Conservation (phyloP, 1,140 invertebrate genomes). For the Caenorhabditis brenneri region DNA sequence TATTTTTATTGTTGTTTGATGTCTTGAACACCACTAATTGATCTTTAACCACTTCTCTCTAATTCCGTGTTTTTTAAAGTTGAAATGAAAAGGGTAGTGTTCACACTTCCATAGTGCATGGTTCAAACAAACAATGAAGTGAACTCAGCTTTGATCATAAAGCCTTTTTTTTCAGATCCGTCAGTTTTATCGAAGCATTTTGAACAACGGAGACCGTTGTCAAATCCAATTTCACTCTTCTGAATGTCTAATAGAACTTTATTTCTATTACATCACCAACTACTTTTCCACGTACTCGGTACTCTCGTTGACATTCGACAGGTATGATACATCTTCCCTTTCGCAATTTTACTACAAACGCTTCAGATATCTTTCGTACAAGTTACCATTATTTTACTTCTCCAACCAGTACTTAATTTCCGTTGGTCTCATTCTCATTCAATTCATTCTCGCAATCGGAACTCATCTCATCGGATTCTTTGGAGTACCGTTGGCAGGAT, state of each 20-base stretch:
- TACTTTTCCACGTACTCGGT: background rate
- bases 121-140: too few species aligned
- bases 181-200: background rate
- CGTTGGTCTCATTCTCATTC: background rate
- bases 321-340: background rate
- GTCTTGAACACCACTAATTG: too few species aligned
- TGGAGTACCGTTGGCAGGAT: background rate
- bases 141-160: background rate
- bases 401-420: background rate
- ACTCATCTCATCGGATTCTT: background rate
- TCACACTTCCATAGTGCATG: too few species aligned
- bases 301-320: background rate
- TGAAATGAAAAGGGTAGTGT: too few species aligned
- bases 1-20: too few species aligned
- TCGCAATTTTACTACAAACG: background rate
- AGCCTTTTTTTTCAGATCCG: background rate
- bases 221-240: background rate
- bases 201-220: background rate
- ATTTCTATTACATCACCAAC: constrained; percentile 7
- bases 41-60: too few species aligned
- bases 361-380: background rate
- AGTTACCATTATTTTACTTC: background rate
- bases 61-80: too few species aligned
- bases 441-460: background rate
- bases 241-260: background rate